Evolutionary conservation across 2,113 vertebrate species (phyloP).

Genomic region (Heliornis fulica): DNA sequence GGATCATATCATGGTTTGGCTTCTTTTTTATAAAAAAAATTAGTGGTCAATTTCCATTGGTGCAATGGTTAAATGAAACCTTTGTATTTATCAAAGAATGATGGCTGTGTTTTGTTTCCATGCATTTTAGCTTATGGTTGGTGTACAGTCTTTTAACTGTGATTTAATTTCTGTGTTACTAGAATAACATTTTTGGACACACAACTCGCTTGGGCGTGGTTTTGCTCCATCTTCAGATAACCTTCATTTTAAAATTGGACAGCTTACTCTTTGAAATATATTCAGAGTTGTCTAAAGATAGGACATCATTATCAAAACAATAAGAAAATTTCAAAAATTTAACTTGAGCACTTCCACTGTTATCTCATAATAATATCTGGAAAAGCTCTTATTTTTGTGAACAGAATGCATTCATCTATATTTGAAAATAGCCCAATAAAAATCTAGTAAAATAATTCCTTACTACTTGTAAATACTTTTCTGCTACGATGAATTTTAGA

Average conservation of each 20-base stretch:
- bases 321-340: background rate
- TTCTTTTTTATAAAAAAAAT: background rate
- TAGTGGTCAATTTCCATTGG: background rate
- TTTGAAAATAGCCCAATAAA: slow-evolving; percentile 29
- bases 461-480: slow-evolving; percentile 24
- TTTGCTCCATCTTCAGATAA: background rate
- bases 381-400: slow-evolving; percentile 6
- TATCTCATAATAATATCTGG: background rate
- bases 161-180: background rate
- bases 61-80: background rate
- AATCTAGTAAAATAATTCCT: background rate
- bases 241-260: background rate
- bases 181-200: background rate
- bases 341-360: background rate
- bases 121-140: background rate
- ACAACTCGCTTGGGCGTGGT: background rate
- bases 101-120: background rate
- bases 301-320: background rate
- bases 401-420: slow-evolving; percentile 6
- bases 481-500: background rate
- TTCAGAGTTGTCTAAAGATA: background rate
- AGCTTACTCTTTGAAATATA: background rate
- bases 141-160: background rate
- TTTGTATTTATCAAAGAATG: background rate
- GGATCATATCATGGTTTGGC: background rate